Evolutionary conservation across 2,113 vertebrate species (phyloP).

Genomic region (Aphelocoma coerulescens): DNA sequence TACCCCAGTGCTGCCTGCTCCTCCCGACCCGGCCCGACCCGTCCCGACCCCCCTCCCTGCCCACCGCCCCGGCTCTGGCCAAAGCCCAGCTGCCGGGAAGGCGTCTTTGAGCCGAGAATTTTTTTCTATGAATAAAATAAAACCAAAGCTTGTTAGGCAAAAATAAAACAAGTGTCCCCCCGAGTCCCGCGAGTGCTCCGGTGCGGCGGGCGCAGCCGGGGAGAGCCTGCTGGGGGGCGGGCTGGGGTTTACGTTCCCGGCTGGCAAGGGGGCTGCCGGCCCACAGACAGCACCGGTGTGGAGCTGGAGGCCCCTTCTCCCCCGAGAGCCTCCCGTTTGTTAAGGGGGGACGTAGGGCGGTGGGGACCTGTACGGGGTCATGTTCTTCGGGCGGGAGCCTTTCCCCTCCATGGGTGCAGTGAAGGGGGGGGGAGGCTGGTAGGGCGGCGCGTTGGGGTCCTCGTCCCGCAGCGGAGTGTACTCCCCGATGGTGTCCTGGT

Average conservation of each 20-base stretch:
- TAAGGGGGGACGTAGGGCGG: conserved; percentile 97
- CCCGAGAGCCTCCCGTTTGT: conserved; percentile 65
- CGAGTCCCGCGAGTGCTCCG: conserved; percentile 60
- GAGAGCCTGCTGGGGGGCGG: conserved; percentile 61
- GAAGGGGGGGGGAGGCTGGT: conserved; percentile 94
- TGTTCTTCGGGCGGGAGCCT: conserved; percentile 96
- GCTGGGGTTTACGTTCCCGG: conserved; percentile 56
- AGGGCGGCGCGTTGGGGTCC: conserved; percentile 92
- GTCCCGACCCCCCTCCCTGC: conserved; percentile 41
- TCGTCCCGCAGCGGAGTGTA: conserved; percentile 91
- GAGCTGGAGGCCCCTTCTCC: conserved; percentile 79
- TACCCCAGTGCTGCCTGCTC: conserved; percentile 78
- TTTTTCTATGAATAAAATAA: conserved; percentile 79
- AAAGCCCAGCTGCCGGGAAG: conserved; percentile 76
- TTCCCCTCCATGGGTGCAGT: conserved; percentile 93
- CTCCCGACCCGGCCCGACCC: conserved; percentile 31
- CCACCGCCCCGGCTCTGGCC: conserved; percentile 1
- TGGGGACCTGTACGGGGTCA: conserved; percentile 95
- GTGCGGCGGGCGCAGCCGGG: conserved; percentile 48
- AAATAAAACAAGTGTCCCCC: conserved; percentile 75
- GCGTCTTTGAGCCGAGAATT: conserved; percentile 66
- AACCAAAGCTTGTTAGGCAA: conserved; percentile 87
- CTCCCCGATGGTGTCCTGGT: conserved; percentile 90
- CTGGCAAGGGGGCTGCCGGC: conserved; percentile 69
- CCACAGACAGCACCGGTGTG: conserved; percentile 78